Evolutionary conservation across 53 echinoderm and acorn worm species (phyloP), one percentile per base, ranked within the genome.

Genomic region (Hippasteria phrygiana): DNA sequence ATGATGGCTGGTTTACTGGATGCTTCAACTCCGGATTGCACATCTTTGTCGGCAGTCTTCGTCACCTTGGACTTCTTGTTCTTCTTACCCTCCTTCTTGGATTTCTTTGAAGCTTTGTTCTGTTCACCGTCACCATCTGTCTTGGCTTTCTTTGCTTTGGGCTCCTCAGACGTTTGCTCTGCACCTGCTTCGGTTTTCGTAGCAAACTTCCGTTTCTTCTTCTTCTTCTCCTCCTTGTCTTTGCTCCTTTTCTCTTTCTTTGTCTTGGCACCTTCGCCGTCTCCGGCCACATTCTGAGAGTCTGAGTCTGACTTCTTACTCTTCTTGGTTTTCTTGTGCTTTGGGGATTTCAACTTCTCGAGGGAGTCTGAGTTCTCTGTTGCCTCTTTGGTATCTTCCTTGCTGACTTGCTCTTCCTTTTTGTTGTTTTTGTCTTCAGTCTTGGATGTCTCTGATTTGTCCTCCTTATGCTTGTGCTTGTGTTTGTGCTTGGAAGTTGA

Each of bases 1-100:
- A 99, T 90, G 41, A 99, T 90, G n/a, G 94, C 85, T 26, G 96
- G 95, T 67, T 99, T 99, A 7, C 51, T 71, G 22, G 70, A 51
- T 12, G 4, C 27, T 46, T 64, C 85, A 6, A 12, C 27, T 28
- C 18, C 82, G 6, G 47, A 47, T n/a, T 83, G 81, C 27, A 22
- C 40, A n/a, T 92, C 89, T 54, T 59, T 71, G 24, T 72, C 69
- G 27, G 50, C 31, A 42, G 83, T 40, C 55, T 89, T 77, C 14
- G 78, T 34, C 24, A 55, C 55, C 80, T 87, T 78, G 41, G 79
- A 16, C 51, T 89, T 81, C 12, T 85, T 80, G 28, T 24, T 67
- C 89, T 85, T 66, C 27, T 87, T 73, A 45, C 45, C 46, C 80
- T 88, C 87, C 87, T 80, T 73, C 67, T 87, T 80, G 20, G 85